Evolutionary conservation across 2,113 vertebrate species (phyloP).

Genomic region (Paramisgurnus dabryanus): DNA sequence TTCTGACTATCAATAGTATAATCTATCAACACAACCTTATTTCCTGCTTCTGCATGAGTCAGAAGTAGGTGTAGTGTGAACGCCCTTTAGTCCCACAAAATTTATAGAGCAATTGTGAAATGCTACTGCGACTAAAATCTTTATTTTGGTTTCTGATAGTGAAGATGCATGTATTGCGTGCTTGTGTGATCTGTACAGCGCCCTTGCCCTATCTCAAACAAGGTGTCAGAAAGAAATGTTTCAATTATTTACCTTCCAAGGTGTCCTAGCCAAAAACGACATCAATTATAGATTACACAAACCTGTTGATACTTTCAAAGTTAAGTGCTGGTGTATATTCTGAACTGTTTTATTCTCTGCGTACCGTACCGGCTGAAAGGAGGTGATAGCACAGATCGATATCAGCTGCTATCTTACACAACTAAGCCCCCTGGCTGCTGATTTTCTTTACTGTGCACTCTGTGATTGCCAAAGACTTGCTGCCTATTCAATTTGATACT

Average conservation of each 20-base stretch:
- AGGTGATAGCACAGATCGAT: constrained; percentile 38
- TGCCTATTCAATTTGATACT: neutral
- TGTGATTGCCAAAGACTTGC: constrained; percentile 9
- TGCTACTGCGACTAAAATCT: no score
- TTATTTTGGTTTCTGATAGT: neutral
- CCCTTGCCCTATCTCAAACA: neutral
- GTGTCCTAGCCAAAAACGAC: neutral
- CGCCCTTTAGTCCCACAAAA: neutral
- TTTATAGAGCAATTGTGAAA: neutral
- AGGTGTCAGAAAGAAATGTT: neutral
- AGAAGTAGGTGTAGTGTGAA: no score
- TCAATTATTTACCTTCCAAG: constrained; percentile 14
- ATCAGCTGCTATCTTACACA: constrained; percentile 16
- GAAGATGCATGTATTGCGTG: neutral
- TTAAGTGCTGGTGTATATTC: neutral
- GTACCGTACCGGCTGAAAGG: constrained; percentile 3
- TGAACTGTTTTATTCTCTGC: neutral
- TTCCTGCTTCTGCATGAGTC: no score
- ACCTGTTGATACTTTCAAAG: constrained; percentile 1
- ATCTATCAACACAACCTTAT: no score
- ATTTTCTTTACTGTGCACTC: constrained; percentile 22
- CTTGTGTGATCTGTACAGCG: neutral
- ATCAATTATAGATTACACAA: constrained; percentile 12
- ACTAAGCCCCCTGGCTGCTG: constrained; percentile 13
- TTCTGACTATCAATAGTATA: no score